Percentiles rank a stretch among this genome's conserved stretches.
Conservation (phyloP, 2,113 vertebrate species). For the Aix galericulata region DNA sequence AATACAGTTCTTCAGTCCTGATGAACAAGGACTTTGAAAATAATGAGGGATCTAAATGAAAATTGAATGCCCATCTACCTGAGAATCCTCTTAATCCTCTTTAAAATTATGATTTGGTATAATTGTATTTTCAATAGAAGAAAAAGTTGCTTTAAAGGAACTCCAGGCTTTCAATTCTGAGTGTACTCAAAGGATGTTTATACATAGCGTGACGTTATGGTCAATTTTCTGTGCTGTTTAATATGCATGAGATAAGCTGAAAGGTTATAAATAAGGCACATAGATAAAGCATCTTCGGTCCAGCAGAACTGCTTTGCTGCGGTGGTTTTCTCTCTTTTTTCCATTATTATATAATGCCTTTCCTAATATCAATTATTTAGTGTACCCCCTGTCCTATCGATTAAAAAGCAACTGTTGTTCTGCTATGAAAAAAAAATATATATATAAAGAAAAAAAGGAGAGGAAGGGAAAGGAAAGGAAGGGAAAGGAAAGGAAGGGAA, state of each 20-base stretch:
- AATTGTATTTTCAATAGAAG: neutral
- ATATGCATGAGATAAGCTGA: neutral
- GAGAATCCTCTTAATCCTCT: neutral
- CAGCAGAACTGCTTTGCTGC: neutral
- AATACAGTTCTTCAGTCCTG: neutral
- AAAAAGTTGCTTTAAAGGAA: neutral
- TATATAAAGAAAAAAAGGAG: neutral
- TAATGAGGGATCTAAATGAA: neutral
- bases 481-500: too few relatives aligned
- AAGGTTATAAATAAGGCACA: neutral
- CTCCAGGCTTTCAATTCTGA: neutral
- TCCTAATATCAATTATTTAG: neutral
- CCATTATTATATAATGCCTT: neutral
- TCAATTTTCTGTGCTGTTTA: neutral
- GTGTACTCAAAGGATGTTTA: neutral
- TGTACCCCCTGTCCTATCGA: neutral
- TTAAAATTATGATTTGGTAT: neutral
- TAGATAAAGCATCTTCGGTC: rapidly evolving
- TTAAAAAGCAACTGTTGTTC: neutral
- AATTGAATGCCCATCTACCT: neutral
- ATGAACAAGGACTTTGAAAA: neutral
- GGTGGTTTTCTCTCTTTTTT: neutral
- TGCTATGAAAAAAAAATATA: neutral
- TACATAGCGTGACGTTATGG: neutral
- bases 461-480: too few relatives aligned